These are phyloP conservation scores for Blastomussa wellsi DNA, from an alignment of 92 coral and sea anemone genomes.

Conservation along the genomic window DNA sequence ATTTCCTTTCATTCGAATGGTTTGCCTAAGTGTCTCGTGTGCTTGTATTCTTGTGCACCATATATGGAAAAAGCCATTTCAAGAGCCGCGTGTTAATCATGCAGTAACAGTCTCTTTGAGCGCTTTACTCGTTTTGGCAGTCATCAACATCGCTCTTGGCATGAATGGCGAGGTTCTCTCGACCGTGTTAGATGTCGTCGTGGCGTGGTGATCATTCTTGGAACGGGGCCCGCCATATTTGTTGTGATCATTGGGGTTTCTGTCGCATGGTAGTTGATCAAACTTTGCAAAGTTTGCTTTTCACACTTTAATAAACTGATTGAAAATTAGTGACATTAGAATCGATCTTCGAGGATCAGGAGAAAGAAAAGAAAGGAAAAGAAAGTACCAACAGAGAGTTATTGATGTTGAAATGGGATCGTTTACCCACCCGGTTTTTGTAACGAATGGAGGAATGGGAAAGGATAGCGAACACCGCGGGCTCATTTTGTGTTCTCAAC, in stretches of 20 bases:
- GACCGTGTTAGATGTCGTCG: slow-evolving; percentile 8
- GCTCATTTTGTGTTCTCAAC: too few relatives aligned
- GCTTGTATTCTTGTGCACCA: slow-evolving; percentile 30
- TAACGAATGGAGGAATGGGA: too few relatives aligned
- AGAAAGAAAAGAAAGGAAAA: too few relatives aligned
- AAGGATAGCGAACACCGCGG: too few relatives aligned
- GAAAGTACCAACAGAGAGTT: too few relatives aligned
- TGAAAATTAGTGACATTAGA: too few relatives aligned
- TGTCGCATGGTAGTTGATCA: slow-evolving; percentile 14
- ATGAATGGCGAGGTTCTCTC: slow-evolving; percentile 13
- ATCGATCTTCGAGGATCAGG: too few relatives aligned
- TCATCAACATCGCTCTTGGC: slow-evolving; percentile 37
- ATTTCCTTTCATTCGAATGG: slow-evolving; percentile 24
- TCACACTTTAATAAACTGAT: neutral
- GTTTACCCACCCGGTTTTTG: too few relatives aligned
- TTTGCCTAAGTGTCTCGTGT: slow-evolving; percentile 26
- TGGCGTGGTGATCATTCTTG: slow-evolving; percentile 7
- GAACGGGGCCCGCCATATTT: slow-evolving; percentile 1
- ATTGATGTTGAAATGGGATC: too few relatives aligned
- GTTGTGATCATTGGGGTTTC: neutral
- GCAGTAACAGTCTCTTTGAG: slow-evolving; percentile 43
- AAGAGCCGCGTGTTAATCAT: slow-evolving; percentile 27
- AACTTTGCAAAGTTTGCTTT: neutral
- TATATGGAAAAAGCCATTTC: slow-evolving; percentile 32
- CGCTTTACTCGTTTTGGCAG: slow-evolving; percentile 40